A percentile compares a stretch with the other conserved stretches of the same genome.
These are phyloP conservation scores for Salarias fasciatus DNA, from an alignment of 2,797 vertebrate genomes.

Conservation along the genomic window DNA sequence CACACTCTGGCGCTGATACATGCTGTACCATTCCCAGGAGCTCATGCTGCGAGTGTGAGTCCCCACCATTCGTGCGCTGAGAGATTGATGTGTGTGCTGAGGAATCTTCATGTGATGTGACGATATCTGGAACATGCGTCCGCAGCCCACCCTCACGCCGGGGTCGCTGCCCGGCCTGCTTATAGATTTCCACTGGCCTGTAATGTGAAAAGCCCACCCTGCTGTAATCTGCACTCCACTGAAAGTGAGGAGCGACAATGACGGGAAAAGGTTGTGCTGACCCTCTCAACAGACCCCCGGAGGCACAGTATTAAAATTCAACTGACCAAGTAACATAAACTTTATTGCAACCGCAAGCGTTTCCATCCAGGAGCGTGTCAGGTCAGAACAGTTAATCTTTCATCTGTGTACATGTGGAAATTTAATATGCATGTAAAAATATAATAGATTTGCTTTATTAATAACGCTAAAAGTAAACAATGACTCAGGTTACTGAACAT, in stretches of 20 bases:
- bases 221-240: constrained; percentile 59
- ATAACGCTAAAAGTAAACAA: neutral
- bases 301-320: constrained; percentile 40
- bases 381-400: constrained; percentile 52
- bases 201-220: constrained; percentile 77
- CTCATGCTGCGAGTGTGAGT: constrained; percentile 28
- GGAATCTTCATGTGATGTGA: constrained; percentile 79
- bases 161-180: constrained; percentile 40
- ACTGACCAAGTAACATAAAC: constrained; percentile 54
- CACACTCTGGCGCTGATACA: constrained; percentile 6
- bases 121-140: constrained; percentile 70
- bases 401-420: constrained; percentile 17
- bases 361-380: constrained; percentile 27
- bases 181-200: constrained; percentile 71
- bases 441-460: constrained; percentile 16
- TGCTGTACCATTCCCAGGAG: constrained; percentile 9
- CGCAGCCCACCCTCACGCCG: constrained; percentile 48
- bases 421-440: constrained; percentile 22
- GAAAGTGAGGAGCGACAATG: constrained; percentile 56
- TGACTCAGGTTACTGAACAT: neutral
- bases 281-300: constrained; percentile 22
- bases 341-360: constrained; percentile 45
- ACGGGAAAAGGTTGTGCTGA: constrained; percentile 53
- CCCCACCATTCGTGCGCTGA: constrained; percentile 36
- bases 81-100: constrained; percentile 60